Evolutionary conservation across 2,113 vertebrate genomes (phyloP), one percentile per base, ranked within the genome.

Genomic region (Cisticola juncidis): DNA sequence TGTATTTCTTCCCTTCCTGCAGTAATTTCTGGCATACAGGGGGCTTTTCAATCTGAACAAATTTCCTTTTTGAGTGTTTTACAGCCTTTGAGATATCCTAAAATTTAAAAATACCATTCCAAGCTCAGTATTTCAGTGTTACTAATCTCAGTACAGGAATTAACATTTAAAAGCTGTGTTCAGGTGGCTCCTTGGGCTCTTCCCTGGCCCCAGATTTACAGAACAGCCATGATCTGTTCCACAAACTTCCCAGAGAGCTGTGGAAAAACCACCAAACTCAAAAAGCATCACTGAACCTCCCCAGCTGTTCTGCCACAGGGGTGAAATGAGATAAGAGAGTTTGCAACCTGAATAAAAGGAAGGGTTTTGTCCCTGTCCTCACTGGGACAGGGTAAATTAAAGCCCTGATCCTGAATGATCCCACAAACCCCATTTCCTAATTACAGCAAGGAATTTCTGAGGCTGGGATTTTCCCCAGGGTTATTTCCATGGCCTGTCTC

Each of bases 31-130:
- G 97, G 95, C 99, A 99, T 0, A 97, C 98, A 1, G 98, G 98
- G 5, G 98, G 98, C 86, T 99, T 99, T 50, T 98, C 98, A 11
- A 99, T 98, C 76, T 87, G 97, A 31, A 98, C 84, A 82, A 98
- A 99, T 84, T 97, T 98, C 81, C 96, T 98, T 50, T 97, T 98
- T 5, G 98, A 98, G 26, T 89, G 69, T 48, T 98, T 98, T 19
- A 98, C 96, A 28, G 96, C 89, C 77, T 96, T 98, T 25, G 85
- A 19, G 51, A 99, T 98, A 74, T 99, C 98, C 99, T 99, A 54
- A 86, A 58, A 89, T 79, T 45, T 2, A 44, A 96, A 92, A 66
- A 74, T 2, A 31, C 1, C 1, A 47, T 73, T 36, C 12, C 60
- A 56, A 83, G 45, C 12, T 85, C 48, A 68, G 0, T 1, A n/a